A percentile compares a stretch with the other conserved stretches of the same genome.
Conservation (phyloP, 2,113 vertebrate genomes). For the Origma solitaria region DNA sequence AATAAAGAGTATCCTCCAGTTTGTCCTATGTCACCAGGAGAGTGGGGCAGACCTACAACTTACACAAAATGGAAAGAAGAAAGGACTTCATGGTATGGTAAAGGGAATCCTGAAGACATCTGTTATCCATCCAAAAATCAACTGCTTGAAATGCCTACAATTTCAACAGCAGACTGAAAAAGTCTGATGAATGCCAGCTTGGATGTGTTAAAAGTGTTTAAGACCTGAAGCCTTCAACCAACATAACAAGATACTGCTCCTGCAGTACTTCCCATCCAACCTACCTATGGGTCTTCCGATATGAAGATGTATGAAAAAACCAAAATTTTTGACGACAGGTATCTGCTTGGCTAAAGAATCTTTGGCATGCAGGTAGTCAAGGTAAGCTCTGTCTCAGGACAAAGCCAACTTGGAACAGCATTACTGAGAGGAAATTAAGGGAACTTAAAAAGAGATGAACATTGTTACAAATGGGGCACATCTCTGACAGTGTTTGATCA, state of each 20-base stretch:
- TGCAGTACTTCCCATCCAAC: neutral
- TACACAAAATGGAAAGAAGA: neutral
- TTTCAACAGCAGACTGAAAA: neutral
- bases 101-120: neutral
- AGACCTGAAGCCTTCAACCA: neutral
- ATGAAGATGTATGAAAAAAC: neutral
- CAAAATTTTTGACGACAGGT: neutral
- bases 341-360: neutral
- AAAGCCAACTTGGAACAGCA: neutral
- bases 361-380: neutral
- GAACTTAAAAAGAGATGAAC: neutral
- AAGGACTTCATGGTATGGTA: neutral
- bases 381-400: neutral
- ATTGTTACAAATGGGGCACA: neutral
- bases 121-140: neutral
- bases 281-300: neutral
- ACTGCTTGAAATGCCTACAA: neutral
- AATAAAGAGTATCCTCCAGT: neutral
- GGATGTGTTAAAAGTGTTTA: neutral
- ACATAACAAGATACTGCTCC: neutral
- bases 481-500: neutral
- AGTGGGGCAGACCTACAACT: neutral
- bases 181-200: neutral
- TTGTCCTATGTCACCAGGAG: neutral
- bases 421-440: neutral